phyloP scores from a whole-genome alignment of 2,888 invertebrate species.

The Atethmia centrago region DNA sequence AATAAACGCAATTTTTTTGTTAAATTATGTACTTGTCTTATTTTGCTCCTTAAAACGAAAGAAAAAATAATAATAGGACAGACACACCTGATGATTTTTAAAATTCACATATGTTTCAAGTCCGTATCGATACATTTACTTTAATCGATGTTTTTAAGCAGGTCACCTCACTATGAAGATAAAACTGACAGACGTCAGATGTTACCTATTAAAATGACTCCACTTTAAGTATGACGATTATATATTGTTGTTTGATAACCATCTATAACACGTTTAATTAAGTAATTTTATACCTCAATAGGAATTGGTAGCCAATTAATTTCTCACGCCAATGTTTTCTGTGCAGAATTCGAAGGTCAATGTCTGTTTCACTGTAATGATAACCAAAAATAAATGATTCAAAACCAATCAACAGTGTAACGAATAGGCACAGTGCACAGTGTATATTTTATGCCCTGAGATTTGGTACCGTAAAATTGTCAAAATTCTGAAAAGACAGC shows the following conservation, averaged over 20 bases:
- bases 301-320: conserved; percentile 65
- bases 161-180: too few species aligned
- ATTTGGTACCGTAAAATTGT: conserved; percentile 4
- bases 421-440: conserved; percentile 39
- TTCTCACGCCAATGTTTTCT: conserved; percentile 72
- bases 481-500: conserved; percentile 5
- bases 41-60: too few species aligned
- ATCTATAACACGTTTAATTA: conserved; percentile 19
- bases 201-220: too few species aligned
- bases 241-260: conserved; percentile 12
- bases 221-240: neutral
- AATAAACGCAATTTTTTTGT: too few species aligned
- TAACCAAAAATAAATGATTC: conserved; percentile 56
- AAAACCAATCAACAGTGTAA: conserved; percentile 67
- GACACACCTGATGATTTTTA: too few species aligned
- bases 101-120: too few species aligned
- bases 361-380: conserved; percentile 69
- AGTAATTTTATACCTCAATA: conserved; percentile 42
- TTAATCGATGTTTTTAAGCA: too few species aligned
- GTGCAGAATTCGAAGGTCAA: conserved; percentile 73
- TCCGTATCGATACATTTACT: too few species aligned
- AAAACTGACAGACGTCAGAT: too few species aligned
- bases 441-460: neutral
- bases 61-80: too few species aligned
- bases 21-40: too few species aligned